phyloP scores from a whole-genome alignment of 1,140 invertebrate genomes.

The Anthonomus grandis region DNA sequence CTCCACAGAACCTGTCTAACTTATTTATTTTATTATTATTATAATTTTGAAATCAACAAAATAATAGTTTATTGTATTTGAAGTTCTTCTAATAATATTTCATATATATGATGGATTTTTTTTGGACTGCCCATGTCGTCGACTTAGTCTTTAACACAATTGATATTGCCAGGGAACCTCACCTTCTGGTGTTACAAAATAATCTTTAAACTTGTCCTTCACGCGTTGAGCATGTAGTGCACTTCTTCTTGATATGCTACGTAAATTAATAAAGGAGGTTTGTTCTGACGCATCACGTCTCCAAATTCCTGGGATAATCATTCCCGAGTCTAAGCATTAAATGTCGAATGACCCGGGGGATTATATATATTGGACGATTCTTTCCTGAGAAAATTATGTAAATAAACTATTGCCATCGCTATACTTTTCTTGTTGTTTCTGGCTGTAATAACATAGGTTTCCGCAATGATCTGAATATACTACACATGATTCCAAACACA shows the following conservation, averaged over 20 bases:
- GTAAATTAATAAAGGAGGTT: neutral
- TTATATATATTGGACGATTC: neutral
- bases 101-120: no score
- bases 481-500: no score
- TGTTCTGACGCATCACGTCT: neutral
- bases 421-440: neutral
- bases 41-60: no score
- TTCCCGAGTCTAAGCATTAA: neutral
- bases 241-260: no score
- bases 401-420: neutral
- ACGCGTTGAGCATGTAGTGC: neutral
- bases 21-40: no score
- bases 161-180: neutral
- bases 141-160: neutral
- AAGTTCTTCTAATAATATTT: neutral
- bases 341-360: neutral
- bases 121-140: neutral
- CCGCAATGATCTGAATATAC: neutral
- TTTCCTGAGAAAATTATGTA: no score
- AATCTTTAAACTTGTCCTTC: no score
- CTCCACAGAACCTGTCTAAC: no score
- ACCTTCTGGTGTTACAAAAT: neutral
- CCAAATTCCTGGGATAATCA: no score
- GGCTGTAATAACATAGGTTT: neutral
- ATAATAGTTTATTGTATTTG: no score